Percentiles rank a stretch among this genome's conserved stretches.
Evolutionary conservation across 1,140 invertebrate genomes (phyloP).

Genomic region (Cyphomyrmex costatus): DNA sequence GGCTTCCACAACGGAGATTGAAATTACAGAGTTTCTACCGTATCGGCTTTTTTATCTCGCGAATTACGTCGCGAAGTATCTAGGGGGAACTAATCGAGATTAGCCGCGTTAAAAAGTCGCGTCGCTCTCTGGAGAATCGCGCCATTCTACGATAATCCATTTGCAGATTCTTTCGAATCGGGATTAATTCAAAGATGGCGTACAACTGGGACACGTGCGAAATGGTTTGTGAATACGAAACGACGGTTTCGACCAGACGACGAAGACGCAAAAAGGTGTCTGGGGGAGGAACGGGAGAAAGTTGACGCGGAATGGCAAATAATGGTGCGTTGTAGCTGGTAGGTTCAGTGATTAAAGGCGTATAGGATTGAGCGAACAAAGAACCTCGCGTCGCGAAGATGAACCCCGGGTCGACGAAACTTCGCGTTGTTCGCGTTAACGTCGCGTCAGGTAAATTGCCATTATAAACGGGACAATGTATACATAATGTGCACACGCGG

Average conservation of each 20-base stretch:
- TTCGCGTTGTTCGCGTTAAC: constrained; percentile 63
- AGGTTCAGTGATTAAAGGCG: constrained; percentile 53
- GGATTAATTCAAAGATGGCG: constrained; percentile 40
- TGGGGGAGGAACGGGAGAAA: background rate
- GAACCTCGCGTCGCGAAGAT: constrained; percentile 48
- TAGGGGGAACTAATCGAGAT: constrained; percentile 1
- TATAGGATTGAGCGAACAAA: constrained; percentile 59
- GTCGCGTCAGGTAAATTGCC: constrained; percentile 69
- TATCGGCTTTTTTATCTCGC: constrained; percentile 41
- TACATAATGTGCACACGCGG: constrained; percentile 44
- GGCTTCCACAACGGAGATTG: constrained; percentile 9
- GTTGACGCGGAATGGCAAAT: constrained; percentile 49
- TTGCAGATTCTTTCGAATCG: constrained; percentile 1
- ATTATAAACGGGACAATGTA: constrained; percentile 65
- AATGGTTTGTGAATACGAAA: background rate
- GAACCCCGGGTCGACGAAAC: constrained; percentile 48
- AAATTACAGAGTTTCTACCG: constrained; percentile 29
- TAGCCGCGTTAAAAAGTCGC: constrained; percentile 29
- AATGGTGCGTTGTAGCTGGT: background rate
- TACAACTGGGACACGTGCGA: background rate
- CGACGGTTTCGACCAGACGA: background rate
- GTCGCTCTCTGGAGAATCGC: background rate
- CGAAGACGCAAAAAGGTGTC: background rate
- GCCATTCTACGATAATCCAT: background rate
- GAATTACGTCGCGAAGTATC: constrained; percentile 10